phyloP scores from a whole-genome alignment of 2,113 vertebrate species.

The Platichthys flesus region DNA sequence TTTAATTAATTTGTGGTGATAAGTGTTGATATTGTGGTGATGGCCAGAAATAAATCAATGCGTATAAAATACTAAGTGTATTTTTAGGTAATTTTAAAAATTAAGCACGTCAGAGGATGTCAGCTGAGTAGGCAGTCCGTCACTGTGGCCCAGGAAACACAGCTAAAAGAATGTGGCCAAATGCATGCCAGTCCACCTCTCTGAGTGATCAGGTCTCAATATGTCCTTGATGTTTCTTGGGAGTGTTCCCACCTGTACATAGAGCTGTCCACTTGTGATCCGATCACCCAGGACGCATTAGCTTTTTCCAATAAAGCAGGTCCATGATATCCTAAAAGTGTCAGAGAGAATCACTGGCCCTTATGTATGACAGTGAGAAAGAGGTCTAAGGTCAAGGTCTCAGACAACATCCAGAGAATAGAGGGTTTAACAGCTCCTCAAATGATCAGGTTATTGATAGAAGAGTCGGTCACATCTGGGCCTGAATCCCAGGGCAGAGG shows the following conservation, averaged over 20 bases:
- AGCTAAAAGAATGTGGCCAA: too few relatives aligned
- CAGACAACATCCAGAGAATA: slow-evolving; percentile 1
- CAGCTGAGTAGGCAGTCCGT: too few relatives aligned
- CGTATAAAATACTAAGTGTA: too few relatives aligned
- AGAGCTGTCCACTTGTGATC: neutral
- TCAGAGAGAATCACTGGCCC: neutral
- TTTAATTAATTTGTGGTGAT: too few relatives aligned
- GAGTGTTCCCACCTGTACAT: too few relatives aligned
- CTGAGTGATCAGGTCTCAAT: neutral
- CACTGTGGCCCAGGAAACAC: too few relatives aligned
- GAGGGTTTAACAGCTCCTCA: slow-evolving; percentile 16
- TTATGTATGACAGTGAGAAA: slow-evolving; percentile 2
- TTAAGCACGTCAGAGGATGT: too few relatives aligned
- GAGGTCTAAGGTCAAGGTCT: slow-evolving; percentile 13
- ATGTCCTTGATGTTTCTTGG: neutral
- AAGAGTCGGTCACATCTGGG: slow-evolving; percentile 66
- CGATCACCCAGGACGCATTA: neutral
- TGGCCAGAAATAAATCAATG: too few relatives aligned
- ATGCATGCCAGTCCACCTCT: too few relatives aligned
- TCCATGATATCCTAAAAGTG: neutral
- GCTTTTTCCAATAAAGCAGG: neutral
- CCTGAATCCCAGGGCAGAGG: slow-evolving; percentile 38
- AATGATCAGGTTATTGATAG: slow-evolving; percentile 61
- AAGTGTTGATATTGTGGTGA: too few relatives aligned
- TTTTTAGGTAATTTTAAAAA: too few relatives aligned